Base-by-base conservation (phyloP, 2,888 invertebrate genomes). In the Acronicta leporina region DNA sequence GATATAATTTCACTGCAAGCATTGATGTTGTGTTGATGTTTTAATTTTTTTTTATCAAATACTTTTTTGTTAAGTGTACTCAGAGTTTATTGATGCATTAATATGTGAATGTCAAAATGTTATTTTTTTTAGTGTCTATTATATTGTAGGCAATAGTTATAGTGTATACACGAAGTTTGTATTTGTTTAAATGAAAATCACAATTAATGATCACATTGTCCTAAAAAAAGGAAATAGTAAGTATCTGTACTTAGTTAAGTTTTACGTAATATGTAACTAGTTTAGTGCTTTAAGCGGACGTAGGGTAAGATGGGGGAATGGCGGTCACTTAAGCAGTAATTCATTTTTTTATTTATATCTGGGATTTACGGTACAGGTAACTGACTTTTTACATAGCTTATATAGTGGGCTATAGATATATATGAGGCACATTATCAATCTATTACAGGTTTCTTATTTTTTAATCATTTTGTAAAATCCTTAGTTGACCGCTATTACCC, bases 11-110 rank as follows among this genome's bases (percentile, higher is more conserved):
- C 7, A 16, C 14, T 47, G 38, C 58, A 40, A 48, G 16, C 16
- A 13, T 59, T 55, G 53, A 72, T 72, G 67, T 68, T 44, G 54
- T 55, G 30, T 61, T 73, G 13, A 44, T 53, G 55, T 72, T 48
- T 2, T 35, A n/a, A n/a, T 1, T 47, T 58, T 49, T 63, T 11
- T 30, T 61, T 16, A 40, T 42, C n/a, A 9, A 47, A 55, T 38
- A 41, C 47, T 41, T 68, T 60, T 57, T 56, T 70, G 40, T 63
- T 51, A 40, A 40, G 40, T 67, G 63, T 69, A 52, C 52, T 46
- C 41, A 56, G 51, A 52, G 56, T 55, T 40, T 54, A 67, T 52
- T 41, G 14, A 8, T 52, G 41, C 40, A 40, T 52, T 11, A 11
- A 51, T 48, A 38, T 38, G 38, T 52, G 44, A 10, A 33, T 30